phyloP scores from a whole-genome alignment of 2,113 vertebrate species.

The Lagenorhynchus albirostris region DNA sequence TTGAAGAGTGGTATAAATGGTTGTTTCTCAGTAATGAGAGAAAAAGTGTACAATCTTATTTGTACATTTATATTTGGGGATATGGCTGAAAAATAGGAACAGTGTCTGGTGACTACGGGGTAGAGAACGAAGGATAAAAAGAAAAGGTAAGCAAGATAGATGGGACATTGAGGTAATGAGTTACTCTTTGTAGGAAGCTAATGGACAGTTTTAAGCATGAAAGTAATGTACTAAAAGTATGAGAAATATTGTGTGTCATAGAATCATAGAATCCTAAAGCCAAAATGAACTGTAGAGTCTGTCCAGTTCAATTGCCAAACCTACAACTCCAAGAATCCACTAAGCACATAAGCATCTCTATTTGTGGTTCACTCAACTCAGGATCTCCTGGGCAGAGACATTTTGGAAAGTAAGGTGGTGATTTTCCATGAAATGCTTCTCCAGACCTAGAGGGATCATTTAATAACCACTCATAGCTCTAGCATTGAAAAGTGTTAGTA shows the following conservation, averaged over 20 bases:
- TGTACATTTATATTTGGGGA: not conserved
- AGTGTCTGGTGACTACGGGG: not conserved
- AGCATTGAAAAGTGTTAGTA: not conserved
- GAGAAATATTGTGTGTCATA: not conserved
- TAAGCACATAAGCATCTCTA: not conserved
- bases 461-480: not conserved
- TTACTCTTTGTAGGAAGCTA: constrained; percentile 28
- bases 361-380: not conserved
- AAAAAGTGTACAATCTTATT: not conserved
- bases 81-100: not conserved
- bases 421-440: constrained; percentile 32
- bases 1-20: not conserved
- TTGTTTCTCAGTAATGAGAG: not conserved
- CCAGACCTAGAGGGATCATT: not conserved
- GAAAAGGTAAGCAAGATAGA: not conserved
- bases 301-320: not conserved
- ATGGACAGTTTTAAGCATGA: not conserved
- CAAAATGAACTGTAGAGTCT: not conserved
- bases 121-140: not conserved
- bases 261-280: constrained; percentile 11
- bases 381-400: not conserved
- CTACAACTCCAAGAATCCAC: not conserved
- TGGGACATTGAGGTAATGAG: not conserved
- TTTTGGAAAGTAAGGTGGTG: not conserved
- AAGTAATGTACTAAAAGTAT: not conserved